Evolutionary conservation across 2,888 invertebrate species (phyloP), one percentile per base, ranked within the genome.

Genomic region (Ypsolopha scabrella): DNA sequence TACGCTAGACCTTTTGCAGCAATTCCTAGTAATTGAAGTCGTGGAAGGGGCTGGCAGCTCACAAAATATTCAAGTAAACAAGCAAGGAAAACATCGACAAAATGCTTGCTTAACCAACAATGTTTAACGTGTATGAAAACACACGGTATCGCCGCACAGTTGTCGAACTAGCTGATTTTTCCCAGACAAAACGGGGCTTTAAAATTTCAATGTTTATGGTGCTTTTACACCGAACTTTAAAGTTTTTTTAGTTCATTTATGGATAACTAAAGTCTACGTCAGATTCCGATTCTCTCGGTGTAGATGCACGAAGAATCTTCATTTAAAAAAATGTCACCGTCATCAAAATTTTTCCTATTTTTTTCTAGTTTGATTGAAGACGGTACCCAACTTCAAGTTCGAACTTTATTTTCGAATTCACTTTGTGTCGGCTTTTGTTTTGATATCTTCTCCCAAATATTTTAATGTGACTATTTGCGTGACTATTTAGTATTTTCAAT

Each of bases 131-230:
- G 64, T 68, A 75, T 65, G 72, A 74, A 74, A 71, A 73, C 50
- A 51, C 68, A 68, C 60, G 62, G 64, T 60, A 74, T 79, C 75
- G 73, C 65, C 62, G 57, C 61, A 65, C 83, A 82, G 73, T 80
- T 82, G 83, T 62, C 75, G 78, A 79, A 80, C 78, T 3, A 75
- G 77, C 68, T 54, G 66, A 70, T 62, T 72, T 77, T 86, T 86
- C 85, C 83, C 85, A 83, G 75, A 79, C 9, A 74, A 76, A 71
- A 68, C 67, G 67, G 66, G 68, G 68, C 60, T 72, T 76, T 69
- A 65, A 48, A 9, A 7, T 43, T 43, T 43, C 9, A 38, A 9
- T 7, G 10, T 43, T 11, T 11, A 43, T 11, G 13, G 37, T 47
- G 7, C 37, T 10, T 45, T 45, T 9, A 37, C 47, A 47, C 37